Evolutionary conservation across 2,113 vertebrate species (phyloP).

Genomic region (Rhinoptilus africanus): DNA sequence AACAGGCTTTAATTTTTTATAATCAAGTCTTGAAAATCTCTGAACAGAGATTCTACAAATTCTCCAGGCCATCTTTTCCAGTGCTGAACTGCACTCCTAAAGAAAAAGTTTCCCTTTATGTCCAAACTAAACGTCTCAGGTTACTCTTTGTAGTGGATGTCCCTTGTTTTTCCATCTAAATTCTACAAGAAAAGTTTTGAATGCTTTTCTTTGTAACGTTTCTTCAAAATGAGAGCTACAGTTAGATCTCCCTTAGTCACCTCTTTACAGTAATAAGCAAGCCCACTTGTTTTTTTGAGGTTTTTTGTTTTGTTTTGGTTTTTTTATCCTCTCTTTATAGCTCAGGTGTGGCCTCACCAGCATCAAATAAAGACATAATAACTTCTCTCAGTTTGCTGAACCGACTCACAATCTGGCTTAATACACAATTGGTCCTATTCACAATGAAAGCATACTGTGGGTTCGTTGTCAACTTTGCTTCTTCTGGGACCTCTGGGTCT

Average conservation of each 20-base stretch:
- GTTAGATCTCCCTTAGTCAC: too few species aligned
- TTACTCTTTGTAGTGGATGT: neutral
- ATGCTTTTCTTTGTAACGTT: neutral
- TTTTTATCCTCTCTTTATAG: neutral
- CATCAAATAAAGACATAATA: neutral
- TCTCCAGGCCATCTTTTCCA: neutral
- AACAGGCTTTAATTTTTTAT: neutral
- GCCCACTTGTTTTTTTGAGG: too few species aligned
- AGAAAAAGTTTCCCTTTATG: neutral
- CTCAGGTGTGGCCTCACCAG: neutral
- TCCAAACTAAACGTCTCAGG: neutral
- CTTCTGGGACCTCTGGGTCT: neutral
- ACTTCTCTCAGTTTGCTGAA: neutral
- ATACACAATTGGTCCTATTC: neutral
- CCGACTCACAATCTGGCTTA: neutral
- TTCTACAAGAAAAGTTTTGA: neutral
- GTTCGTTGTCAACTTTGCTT: neutral
- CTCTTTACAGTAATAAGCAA: neutral
- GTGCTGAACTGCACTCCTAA: neutral
- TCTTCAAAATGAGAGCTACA: neutral
- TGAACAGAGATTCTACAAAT: neutral
- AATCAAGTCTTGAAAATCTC: neutral
- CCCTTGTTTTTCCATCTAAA: neutral
- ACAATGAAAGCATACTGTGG: neutral
- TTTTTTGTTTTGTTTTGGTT: too few species aligned